Conservation (phyloP, 2,888 invertebrate genomes). For the Trichopria drosophilae region DNA sequence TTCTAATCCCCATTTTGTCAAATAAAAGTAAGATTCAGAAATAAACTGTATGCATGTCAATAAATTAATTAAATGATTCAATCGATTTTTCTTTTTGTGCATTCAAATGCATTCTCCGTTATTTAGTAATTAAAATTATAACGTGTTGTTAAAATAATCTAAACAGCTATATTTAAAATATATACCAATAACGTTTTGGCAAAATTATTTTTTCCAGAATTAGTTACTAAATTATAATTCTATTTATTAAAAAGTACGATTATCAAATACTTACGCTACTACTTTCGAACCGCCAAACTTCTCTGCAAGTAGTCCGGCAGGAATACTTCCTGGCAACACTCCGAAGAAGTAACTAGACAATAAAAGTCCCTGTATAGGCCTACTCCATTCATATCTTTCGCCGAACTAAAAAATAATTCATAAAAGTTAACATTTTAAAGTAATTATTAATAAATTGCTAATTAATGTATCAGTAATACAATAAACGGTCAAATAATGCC, state of each 20-base stretch:
- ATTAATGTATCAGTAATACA: not conserved
- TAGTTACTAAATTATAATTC: too few species aligned
- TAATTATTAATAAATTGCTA: not conserved
- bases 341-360: slow-evolving; percentile 52
- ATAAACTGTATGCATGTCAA: too few species aligned
- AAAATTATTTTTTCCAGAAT: too few species aligned
- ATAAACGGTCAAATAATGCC: not conserved
- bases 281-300: slow-evolving; percentile 55
- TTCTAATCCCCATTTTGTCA: too few species aligned
- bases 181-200: too few species aligned
- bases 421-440: not conserved
- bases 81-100: too few species aligned
- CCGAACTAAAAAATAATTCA: slow-evolving; percentile 43
- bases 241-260: not conserved
- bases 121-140: too few species aligned
- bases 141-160: not conserved
- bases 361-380: slow-evolving; percentile 48
- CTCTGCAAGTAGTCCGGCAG: slow-evolving; percentile 52
- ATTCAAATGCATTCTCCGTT: too few species aligned
- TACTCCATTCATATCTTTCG: slow-evolving; percentile 50
- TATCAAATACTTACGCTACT: slow-evolving; percentile 50
- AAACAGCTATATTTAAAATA: not conserved
- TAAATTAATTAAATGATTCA: too few species aligned
- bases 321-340: slow-evolving; percentile 51
- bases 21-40: too few species aligned